Evolutionary conservation across 2,113 vertebrate genomes (phyloP).

Genomic region (Piaya cayana): DNA sequence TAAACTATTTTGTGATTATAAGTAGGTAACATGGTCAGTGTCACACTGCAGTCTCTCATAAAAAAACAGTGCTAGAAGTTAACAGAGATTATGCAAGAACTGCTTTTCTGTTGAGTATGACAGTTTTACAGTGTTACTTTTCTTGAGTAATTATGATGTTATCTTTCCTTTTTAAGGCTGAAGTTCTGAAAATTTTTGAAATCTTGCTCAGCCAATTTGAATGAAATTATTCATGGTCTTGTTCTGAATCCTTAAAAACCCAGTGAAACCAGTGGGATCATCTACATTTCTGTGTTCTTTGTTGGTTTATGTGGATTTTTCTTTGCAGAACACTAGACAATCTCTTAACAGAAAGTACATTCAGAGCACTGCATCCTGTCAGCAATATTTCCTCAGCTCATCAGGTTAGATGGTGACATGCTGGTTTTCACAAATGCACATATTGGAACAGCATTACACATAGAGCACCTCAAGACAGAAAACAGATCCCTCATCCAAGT

Average conservation of each 20-base stretch:
- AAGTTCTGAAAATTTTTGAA: neutral
- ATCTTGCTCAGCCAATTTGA: neutral
- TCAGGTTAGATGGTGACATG: neutral
- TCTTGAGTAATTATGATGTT: neutral
- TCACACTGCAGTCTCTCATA: neutral
- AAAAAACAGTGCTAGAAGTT: neutral
- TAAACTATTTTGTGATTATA: neutral
- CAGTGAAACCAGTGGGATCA: neutral
- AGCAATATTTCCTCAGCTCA: neutral
- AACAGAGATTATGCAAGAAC: neutral
- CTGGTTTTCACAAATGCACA: neutral
- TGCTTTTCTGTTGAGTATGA: neutral
- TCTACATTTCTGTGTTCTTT: neutral
- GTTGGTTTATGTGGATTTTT: neutral
- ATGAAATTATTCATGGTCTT: neutral
- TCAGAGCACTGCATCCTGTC: neutral
- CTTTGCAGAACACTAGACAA: neutral
- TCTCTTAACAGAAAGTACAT: neutral
- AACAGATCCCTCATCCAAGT: neutral
- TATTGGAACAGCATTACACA: neutral
- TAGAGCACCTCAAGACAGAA: neutral
- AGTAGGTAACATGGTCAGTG: neutral
- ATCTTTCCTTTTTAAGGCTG: neutral
- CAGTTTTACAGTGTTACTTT: neutral
- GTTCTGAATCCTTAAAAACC: neutral